Evolutionary conservation across 2,113 vertebrate species (phyloP).

Genomic region (Trichomycterus rosablanca): DNA sequence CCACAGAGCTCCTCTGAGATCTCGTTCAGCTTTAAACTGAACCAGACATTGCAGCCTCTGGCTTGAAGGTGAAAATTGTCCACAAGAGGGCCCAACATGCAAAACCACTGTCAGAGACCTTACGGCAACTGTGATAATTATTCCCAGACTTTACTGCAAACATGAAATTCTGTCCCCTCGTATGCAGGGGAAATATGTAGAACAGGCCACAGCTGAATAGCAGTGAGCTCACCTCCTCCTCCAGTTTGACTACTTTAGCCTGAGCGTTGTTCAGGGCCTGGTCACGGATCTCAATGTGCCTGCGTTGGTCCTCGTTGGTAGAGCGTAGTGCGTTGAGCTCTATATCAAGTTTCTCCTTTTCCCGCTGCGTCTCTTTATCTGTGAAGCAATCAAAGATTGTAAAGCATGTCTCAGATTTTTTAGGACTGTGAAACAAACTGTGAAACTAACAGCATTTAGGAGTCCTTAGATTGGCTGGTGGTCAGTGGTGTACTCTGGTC

Average conservation of each 20-base stretch:
- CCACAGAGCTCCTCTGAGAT: conserved; percentile 23
- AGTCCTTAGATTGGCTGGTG: not conserved
- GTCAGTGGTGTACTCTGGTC: no score
- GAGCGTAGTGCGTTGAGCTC: conserved; percentile 84
- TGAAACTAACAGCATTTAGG: not conserved
- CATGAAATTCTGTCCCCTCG: conserved; percentile 10
- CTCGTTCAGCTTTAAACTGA: conserved; percentile 28
- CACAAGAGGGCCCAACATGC: conserved; percentile 35
- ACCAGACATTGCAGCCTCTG: conserved; percentile 32
- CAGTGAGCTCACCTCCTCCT: conserved; percentile 83
- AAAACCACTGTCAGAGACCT: conserved; percentile 12
- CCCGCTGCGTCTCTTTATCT: conserved; percentile 90
- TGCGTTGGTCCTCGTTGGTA: conserved; percentile 88
- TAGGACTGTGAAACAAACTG: conserved; percentile 1
- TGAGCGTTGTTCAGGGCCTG: conserved; percentile 95
- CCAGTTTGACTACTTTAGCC: conserved; percentile 95
- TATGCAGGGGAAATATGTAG: conserved; percentile 19
- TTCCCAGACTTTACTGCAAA: conserved; percentile 27
- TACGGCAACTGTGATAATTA: conserved; percentile 19
- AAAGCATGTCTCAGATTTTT: not conserved
- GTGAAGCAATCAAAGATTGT: conserved; percentile 22
- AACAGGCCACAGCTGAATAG: conserved; percentile 11
- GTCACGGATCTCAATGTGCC: conserved; percentile 96
- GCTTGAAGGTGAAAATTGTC: conserved; percentile 28
- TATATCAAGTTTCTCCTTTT: conserved; percentile 95